Percentiles rank a stretch among this genome's conserved stretches.
These are phyloP conservation scores for Papilio elwesi DNA, from an alignment of 2,888 invertebrate genomes.

Conservation along the genomic window DNA sequence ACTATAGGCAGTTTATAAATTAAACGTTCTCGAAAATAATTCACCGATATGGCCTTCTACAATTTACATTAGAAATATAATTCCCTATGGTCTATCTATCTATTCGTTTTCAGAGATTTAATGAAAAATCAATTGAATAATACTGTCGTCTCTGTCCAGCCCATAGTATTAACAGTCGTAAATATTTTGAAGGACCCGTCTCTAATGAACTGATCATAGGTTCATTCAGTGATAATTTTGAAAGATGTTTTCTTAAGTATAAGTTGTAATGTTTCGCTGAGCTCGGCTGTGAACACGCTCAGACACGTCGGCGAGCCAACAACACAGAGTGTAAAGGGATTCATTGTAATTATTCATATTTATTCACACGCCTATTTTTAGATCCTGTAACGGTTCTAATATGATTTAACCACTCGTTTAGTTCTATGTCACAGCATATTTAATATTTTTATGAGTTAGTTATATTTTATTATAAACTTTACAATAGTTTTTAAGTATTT, in stretches of 20 bases:
- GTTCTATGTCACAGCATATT: conserved; percentile 67
- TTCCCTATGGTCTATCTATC: conserved; percentile 50
- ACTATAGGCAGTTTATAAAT: conserved; percentile 34
- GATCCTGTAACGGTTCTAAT: conserved; percentile 57
- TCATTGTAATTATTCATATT: conserved; percentile 65
- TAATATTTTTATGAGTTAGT: conserved; percentile 74
- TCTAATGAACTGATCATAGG: conserved; percentile 34
- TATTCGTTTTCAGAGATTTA: background rate
- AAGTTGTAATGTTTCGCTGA: conserved; percentile 48
- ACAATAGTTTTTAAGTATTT: conserved; percentile 70
- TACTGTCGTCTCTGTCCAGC: background rate
- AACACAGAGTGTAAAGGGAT: conserved; percentile 43
- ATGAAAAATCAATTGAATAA: background rate
- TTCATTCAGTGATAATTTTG: conserved; percentile 36
- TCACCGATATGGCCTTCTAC: conserved; percentile 69
- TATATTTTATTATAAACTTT: conserved; percentile 72
- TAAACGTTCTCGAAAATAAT: conserved; percentile 41
- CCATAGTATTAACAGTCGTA: background rate
- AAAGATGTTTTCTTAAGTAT: conserved; percentile 9
- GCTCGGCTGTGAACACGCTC: conserved; percentile 71
- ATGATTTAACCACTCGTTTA: conserved; percentile 60
- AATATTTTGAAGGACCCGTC: conserved; percentile 27
- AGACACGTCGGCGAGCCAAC: conserved; percentile 58
- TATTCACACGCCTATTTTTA: conserved; percentile 53
- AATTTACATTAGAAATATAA: conserved; percentile 57